A percentile compares a stretch with the other conserved stretches of the same genome.
Evolutionary conservation across 2,113 vertebrate species (phyloP).

Genomic region (Paracanthobrama guichenoti): DNA sequence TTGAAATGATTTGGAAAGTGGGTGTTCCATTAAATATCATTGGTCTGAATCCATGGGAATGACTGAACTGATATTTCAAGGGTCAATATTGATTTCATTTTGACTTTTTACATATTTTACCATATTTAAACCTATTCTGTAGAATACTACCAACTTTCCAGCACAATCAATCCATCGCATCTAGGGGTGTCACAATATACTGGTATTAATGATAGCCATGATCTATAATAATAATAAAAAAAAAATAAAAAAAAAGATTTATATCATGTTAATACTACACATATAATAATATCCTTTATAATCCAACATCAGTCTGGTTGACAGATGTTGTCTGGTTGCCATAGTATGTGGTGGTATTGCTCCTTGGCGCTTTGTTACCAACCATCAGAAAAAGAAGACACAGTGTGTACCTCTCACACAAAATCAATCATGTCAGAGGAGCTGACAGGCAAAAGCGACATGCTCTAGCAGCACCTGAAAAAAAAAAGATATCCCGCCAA

Average conservation of each 20-base stretch:
- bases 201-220: neutral
- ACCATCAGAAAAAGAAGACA: too few relatives aligned
- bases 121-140: neutral
- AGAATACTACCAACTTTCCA: neutral
- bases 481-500: too few relatives aligned
- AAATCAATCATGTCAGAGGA: too few relatives aligned
- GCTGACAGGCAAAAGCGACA: too few relatives aligned
- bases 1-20: neutral
- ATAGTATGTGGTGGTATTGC: neutral
- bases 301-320: neutral
- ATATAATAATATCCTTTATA: neutral
- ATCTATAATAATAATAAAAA: too few relatives aligned
- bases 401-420: too few relatives aligned
- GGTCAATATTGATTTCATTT: neutral
- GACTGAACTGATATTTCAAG: neutral
- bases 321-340: too few relatives aligned
- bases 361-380: neutral
- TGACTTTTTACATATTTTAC: neutral
- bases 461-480: too few relatives aligned
- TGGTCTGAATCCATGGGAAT: neutral
- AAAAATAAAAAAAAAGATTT: neutral
- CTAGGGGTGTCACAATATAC: neutral
- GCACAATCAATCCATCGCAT: neutral
- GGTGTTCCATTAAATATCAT: neutral
- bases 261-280: neutral